phyloP scores from a whole-genome alignment of 2,888 invertebrate genomes.

The Agrotis segetum region DNA sequence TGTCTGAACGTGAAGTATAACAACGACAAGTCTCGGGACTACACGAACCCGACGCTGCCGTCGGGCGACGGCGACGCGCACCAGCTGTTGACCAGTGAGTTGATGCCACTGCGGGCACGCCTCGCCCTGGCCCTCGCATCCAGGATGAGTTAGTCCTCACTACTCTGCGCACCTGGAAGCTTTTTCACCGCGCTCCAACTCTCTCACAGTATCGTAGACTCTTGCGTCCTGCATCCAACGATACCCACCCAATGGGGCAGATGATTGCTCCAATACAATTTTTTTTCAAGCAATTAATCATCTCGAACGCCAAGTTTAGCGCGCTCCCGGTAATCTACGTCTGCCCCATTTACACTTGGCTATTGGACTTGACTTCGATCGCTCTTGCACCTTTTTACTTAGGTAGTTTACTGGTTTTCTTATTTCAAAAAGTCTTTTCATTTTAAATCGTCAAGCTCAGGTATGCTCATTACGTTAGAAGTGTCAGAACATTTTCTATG shows the following conservation, averaged over 20 bases:
- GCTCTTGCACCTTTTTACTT: conserved; percentile 64
- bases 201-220: conserved; percentile 65
- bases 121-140: conserved; percentile 89
- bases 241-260: conserved; percentile 63
- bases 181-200: conserved; percentile 78
- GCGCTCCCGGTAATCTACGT: conserved; percentile 49
- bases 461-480: conserved; percentile 57
- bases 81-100: conserved; percentile 93
- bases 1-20: conserved; percentile 99
- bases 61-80: conserved; percentile 95
- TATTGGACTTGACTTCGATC: conserved; percentile 60
- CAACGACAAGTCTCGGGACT: conserved; percentile 99
- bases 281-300: conserved; percentile 42
- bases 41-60: conserved; percentile 99
- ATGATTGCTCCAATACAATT: conserved; percentile 36
- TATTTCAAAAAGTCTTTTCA: conserved; percentile 52
- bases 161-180: conserved; percentile 86
- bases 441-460: conserved; percentile 56
- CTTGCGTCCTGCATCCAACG: conserved; percentile 62
- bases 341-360: conserved; percentile 66
- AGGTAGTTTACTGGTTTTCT: conserved; percentile 58
- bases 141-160: conserved; percentile 92
- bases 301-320: conserved; percentile 25
- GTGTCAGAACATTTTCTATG: conserved; percentile 48
- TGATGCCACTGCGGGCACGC: conserved; percentile 90